Evolutionary conservation across 2,888 invertebrate genomes (phyloP), one percentile per base, ranked within the genome.

Genomic region (Drosophila birchii): DNA sequence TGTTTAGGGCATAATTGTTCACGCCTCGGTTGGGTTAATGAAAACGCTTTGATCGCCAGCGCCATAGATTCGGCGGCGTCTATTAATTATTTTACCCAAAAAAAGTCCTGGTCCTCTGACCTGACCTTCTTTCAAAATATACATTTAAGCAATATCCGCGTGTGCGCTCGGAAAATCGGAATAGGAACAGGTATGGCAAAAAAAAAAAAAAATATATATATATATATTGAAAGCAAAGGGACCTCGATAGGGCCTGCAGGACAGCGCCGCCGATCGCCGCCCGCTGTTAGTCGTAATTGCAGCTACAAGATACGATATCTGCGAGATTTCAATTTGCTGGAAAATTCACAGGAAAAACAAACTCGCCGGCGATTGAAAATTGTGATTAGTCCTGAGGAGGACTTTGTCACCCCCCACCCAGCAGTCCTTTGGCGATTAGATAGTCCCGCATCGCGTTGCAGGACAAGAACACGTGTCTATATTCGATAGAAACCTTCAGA

Each of bases 1-100:
- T 88, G 86, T 84, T 85, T 88, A 44, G 81, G 45, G 74, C 69
- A 75, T 81, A 86, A 85, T 85, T 89, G 87, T 86, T 86, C 86
- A 86, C 86, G 89, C 86, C 86, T 86, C 58, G 87, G 84, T 60
- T 76, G 76, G 68, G 68, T 64, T 71, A 81, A 80, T 88, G 29
- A 43, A 38, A 36, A 11, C 47, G 68, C 84, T 84, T 84, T 84
- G 83, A 82, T 81, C 71, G 79, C 20, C 36, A 16, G 77, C 79
- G 51, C 41, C 45, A 43, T 7, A 38, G 59, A 47, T 55, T 61
- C 61, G 58, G 61, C 54, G 51, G 61, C 54, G 26, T 61, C 61
- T 68, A 85, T 78, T 86, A 83, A 86, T 86, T 72, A 58, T 20
- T 14, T 20, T 34, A 20, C 55, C 47, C 20, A 32, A 26, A 45